Evolutionary conservation across 1,140 invertebrate species (phyloP).

Genomic region (Proales similis): DNA sequence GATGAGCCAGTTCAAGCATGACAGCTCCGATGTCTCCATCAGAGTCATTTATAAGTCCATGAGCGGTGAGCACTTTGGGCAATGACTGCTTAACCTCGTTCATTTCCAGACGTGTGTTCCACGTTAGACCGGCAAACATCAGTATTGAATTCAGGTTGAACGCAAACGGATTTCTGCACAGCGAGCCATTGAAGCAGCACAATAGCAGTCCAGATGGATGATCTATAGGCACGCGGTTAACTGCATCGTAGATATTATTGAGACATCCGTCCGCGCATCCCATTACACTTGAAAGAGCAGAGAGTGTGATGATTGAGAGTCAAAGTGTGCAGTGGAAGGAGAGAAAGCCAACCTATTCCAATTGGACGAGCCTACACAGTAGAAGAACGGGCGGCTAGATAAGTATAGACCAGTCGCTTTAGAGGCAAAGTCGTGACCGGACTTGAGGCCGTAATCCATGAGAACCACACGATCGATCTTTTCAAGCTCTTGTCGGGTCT

Average conservation of each 20-base stretch:
- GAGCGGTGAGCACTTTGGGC: slow-evolving; percentile 16
- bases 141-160: slow-evolving; percentile 31
- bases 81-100: slow-evolving; percentile 14
- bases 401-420: slow-evolving; percentile 30
- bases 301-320: too few relatives aligned
- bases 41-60: slow-evolving; percentile 27
- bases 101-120: slow-evolving; percentile 3
- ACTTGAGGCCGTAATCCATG: slow-evolving; percentile 36
- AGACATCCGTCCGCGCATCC: slow-evolving; percentile 30
- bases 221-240: slow-evolving; percentile 8
- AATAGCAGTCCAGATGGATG: slow-evolving; percentile 16
- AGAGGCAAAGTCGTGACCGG: slow-evolving; percentile 21
- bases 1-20: slow-evolving; percentile 22
- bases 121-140: slow-evolving; percentile 23
- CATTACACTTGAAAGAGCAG: too few relatives aligned
- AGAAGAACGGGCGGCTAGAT: slow-evolving; percentile 23
- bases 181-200: slow-evolving; percentile 7
- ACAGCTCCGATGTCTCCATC: slow-evolving; percentile 28
- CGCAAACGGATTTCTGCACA: slow-evolving; percentile 30
- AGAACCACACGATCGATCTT: slow-evolving; percentile 24
- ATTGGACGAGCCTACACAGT: slow-evolving; percentile 23
- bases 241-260: slow-evolving; percentile 21
- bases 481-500: slow-evolving; percentile 12
- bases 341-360: slow-evolving; percentile 31
- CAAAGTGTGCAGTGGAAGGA: too few relatives aligned